A percentile compares a stretch with the other conserved stretches of the same genome.
Conservation (phyloP, 2,797 vertebrate genomes). For the Clarias platycephalus region DNA sequence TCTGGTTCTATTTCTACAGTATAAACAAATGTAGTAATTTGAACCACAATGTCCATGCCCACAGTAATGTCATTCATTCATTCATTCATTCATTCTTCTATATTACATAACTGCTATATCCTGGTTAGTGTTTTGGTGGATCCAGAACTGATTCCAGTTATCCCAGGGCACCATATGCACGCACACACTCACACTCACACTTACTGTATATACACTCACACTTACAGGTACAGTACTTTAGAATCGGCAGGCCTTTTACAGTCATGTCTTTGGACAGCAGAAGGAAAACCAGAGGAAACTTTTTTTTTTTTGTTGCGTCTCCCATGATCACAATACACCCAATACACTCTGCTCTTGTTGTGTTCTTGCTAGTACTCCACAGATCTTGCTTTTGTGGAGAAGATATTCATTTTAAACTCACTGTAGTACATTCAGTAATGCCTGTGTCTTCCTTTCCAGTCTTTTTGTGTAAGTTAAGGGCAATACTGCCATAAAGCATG, state of each 20-base stretch:
- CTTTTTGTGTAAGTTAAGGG: neutral
- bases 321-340: neutral
- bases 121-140: neutral
- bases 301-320: too few species aligned
- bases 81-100: neutral
- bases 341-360: neutral
- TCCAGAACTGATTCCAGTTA: neutral
- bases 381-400: conserved; percentile 29
- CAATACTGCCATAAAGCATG: conserved; percentile 26
- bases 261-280: neutral
- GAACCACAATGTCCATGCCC: neutral
- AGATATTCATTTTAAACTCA: neutral
- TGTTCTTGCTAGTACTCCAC: neutral
- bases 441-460: too few species aligned
- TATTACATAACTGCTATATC: neutral
- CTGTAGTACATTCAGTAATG: neutral
- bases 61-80: neutral
- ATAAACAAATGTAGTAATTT: neutral
- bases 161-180: neutral
- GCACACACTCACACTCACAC: neutral
- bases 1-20: neutral
- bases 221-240: neutral
- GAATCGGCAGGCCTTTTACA: neutral
- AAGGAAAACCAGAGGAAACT: neutral
- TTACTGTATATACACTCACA: too few species aligned